Conservation (phyloP, 2,113 vertebrate genomes). For the Romanogobio albipinnatus region DNA sequence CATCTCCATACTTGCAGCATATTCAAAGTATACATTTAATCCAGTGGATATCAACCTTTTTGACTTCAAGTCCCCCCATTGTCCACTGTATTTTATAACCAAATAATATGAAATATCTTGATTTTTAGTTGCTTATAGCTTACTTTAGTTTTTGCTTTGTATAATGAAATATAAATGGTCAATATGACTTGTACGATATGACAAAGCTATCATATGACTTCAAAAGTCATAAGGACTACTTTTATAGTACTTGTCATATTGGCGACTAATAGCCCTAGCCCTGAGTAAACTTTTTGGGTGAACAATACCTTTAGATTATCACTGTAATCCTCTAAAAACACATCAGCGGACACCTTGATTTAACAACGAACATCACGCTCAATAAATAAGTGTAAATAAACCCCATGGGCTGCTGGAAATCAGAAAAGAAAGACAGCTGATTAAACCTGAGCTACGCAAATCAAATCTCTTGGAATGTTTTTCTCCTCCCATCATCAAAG, state of each 20-base stretch:
- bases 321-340: not conserved
- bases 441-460: conserved; percentile 26
- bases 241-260: not conserved
- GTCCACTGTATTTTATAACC: too few species aligned
- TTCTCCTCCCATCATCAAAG: conserved; percentile 38
- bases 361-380: not conserved
- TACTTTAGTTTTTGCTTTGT: too few species aligned
- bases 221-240: not conserved
- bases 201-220: not conserved
- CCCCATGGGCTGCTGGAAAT: conserved; percentile 11
- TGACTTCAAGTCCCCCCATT: too few species aligned
- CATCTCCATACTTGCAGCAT: not conserved
- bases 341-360: not conserved
- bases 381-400: conserved; percentile 2
- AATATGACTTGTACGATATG: not conserved
- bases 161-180: too few species aligned
- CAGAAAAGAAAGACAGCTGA: conserved; percentile 15
- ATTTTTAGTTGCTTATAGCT: too few species aligned
- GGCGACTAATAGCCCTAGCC: not conserved
- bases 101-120: too few species aligned
- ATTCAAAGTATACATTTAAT: not conserved
- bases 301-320: not conserved
- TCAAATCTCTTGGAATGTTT: conserved; percentile 25
- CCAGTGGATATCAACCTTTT: too few species aligned
- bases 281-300: not conserved